Evolutionary conservation across 2,113 vertebrate species (phyloP), one percentile per base, ranked within the genome.

Genomic region (Mormoops blainvillei): DNA sequence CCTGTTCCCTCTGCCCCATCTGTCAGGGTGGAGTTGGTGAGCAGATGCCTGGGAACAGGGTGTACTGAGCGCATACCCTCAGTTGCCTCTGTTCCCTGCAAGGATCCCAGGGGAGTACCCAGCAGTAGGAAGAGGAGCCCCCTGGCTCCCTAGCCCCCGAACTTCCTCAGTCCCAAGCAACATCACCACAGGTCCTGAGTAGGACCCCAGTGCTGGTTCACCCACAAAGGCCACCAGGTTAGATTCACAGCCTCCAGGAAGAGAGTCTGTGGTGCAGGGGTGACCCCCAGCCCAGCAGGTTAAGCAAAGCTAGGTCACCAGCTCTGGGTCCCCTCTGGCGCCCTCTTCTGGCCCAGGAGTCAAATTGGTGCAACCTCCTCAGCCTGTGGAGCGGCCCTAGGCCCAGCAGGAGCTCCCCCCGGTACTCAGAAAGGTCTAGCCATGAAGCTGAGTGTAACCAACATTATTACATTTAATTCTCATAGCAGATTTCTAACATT

Each of bases 1-100:
- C 91, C 97, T 98, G 97, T 97, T 97, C 97, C 94, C 94, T 97
- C 52, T 89, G 80, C 93, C 97, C 97, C 97, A 98, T 98, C 97
- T 98, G 97, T 97, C 97, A 96, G 96, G 78, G 93, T 97, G 97
- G 93, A 96, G 91, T 80, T 94, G 90, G 96, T 95, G 77, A 97
- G 87, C 97, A 98, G 97, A 97, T 96, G 97, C 63, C 97, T 11
- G 67, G 94, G 97, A 97, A 97, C 96, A 96, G 94, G 83, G 96
- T 87, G 89, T 97, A 95, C 95, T 7, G 22, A 96, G 84, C 83
- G 92, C 70, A 12, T 97, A 93, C 91, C 94, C 94, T 96, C 94
- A 93, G 87, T 93, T 97, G 96, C 97, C 97, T 97, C 88, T 85
- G 24, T 87, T 97, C 87, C 81, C 74, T 82, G 15, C 45, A 36